These are phyloP conservation scores for Odontomyia ornata DNA, from an alignment of 2,888 invertebrate genomes.

Conservation along the genomic window DNA sequence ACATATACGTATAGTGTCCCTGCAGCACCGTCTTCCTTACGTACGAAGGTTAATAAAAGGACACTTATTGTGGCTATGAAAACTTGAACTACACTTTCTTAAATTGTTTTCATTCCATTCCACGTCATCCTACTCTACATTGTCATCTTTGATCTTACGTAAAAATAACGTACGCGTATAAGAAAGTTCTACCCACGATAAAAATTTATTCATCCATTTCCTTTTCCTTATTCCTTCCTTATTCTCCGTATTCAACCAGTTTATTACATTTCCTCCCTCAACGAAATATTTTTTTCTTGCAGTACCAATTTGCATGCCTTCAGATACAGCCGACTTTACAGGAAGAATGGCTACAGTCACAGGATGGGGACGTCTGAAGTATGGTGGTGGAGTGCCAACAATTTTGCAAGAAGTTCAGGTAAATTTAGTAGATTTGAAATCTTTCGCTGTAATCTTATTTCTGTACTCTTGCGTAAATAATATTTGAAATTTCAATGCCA, in stretches of 20 bases:
- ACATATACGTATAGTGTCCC: no score
- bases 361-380: slow-evolving; percentile 91
- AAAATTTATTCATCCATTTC: background rate
- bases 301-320: slow-evolving; percentile 93
- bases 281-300: slow-evolving; percentile 53
- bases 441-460: background rate
- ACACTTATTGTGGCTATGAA: no score
- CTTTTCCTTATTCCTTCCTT: slow-evolving; percentile 2
- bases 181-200: background rate
- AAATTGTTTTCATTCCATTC: background rate
- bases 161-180: no score
- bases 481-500: background rate
- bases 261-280: no score
- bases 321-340: slow-evolving; percentile 80
- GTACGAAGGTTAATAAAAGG: no score
- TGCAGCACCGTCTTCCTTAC: no score
- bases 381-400: slow-evolving; percentile 90
- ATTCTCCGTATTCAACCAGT: no score
- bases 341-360: slow-evolving; percentile 89
- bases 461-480: background rate
- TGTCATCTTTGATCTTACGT: slow-evolving; percentile 23
- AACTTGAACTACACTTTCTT: no score
- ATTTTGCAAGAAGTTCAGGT: slow-evolving; percentile 88
- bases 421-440: slow-evolving; percentile 43
- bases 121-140: background rate